Evolutionary conservation across 2,113 vertebrate species (phyloP).

Genomic region (Alectura lathami): DNA sequence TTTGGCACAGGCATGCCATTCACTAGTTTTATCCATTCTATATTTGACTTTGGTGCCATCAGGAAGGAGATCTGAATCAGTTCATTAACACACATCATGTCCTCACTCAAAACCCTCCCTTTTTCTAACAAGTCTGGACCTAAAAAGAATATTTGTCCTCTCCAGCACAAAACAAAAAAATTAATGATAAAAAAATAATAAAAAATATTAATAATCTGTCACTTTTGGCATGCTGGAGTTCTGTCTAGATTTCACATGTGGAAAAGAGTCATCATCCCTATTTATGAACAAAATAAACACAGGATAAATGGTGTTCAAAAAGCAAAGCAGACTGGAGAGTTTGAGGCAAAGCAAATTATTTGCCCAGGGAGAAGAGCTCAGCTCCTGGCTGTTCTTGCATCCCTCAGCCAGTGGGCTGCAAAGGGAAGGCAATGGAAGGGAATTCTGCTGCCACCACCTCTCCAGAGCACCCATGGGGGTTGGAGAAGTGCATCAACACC

Average conservation of each 20-base stretch:
- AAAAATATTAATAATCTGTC: not conserved
- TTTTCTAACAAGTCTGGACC: not conserved
- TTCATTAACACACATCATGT: not conserved
- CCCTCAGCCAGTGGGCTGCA: not conserved
- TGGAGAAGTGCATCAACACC: not conserved
- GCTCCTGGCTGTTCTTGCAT: not conserved
- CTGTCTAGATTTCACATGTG: not conserved
- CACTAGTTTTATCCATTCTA: not conserved
- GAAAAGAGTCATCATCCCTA: not conserved
- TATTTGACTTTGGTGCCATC: slow-evolving; percentile 1
- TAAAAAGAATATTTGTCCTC: not conserved
- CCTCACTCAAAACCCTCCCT: not conserved
- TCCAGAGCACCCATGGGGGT: not conserved
- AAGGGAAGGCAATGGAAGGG: not conserved
- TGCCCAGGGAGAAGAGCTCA: not conserved
- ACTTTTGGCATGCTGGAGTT: not conserved
- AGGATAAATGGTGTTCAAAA: not conserved
- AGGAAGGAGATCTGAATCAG: not conserved
- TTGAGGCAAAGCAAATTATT: not conserved
- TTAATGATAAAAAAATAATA: too few relatives aligned
- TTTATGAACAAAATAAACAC: not conserved
- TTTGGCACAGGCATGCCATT: not conserved
- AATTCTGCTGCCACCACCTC: not conserved
- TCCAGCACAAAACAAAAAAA: not conserved
- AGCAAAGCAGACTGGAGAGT: not conserved